Conservation (phyloP, 2,888 invertebrate species). For the Trachelus troglodyta region DNA sequence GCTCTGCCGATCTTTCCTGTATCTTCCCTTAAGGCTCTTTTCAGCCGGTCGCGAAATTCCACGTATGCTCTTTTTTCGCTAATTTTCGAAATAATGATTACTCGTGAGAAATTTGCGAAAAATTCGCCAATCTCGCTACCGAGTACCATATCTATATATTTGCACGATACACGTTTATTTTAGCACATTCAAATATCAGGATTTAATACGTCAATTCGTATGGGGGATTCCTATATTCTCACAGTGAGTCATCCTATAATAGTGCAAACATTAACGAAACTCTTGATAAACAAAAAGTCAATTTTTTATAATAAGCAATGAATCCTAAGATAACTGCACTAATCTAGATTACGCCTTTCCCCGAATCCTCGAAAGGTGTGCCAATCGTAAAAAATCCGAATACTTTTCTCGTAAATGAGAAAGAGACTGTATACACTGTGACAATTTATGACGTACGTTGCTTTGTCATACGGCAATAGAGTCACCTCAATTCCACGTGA, state of each 20-base stretch:
- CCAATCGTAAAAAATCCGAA: neutral
- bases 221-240: slow-evolving; percentile 35
- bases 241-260: slow-evolving; percentile 40
- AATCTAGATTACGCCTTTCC: neutral
- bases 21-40: slow-evolving; percentile 18
- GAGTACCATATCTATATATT: neutral
- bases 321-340: neutral
- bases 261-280: slow-evolving; percentile 35
- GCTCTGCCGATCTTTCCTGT: slow-evolving; percentile 45
- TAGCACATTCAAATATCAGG: slow-evolving; percentile 28
- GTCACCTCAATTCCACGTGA: neutral
- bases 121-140: slow-evolving; percentile 31
- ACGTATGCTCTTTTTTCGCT: slow-evolving; percentile 35
- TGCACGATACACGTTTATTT: neutral
- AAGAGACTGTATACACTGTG: neutral
- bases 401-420: neutral
- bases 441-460: neutral
- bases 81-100: slow-evolving; percentile 50
- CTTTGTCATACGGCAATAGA: neutral
- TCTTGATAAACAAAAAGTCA: slow-evolving; percentile 29
- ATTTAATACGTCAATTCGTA: slow-evolving; percentile 42
- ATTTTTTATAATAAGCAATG: neutral
- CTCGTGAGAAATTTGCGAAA: slow-evolving; percentile 56
- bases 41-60: slow-evolving; percentile 11
- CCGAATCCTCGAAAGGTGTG: neutral